Evolutionary conservation across 2,888 invertebrate genomes (phyloP).

Genomic region (Nemotelus pantherinus): DNA sequence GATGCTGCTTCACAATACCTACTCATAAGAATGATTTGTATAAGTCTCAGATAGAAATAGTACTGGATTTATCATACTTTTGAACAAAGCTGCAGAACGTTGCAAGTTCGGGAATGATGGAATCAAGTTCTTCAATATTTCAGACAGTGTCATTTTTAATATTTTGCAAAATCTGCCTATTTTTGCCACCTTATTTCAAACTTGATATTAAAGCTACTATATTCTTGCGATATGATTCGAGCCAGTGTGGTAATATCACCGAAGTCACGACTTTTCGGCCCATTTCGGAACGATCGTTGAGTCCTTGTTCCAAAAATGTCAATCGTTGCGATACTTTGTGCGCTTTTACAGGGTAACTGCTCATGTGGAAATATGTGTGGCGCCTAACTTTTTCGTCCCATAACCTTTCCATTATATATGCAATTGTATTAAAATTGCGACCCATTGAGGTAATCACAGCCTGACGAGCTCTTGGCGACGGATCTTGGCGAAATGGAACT

Average conservation of each 20-base stretch:
- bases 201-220: constrained; percentile 77
- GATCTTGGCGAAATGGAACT: constrained; percentile 79
- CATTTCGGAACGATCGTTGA: constrained; percentile 70
- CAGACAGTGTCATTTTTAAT: constrained; percentile 67
- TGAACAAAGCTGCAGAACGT: constrained; percentile 78
- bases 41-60: neutral
- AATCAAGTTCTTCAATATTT: constrained; percentile 67
- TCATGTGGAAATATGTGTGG: constrained; percentile 65
- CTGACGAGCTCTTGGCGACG: constrained; percentile 76
- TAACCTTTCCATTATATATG: constrained; percentile 75
- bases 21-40: constrained; percentile 6
- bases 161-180: constrained; percentile 70
- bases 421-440: constrained; percentile 75
- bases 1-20: constrained; percentile 59
- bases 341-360: constrained; percentile 62
- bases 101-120: constrained; percentile 73
- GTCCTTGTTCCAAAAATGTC: constrained; percentile 70
- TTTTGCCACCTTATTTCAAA: constrained; percentile 78
- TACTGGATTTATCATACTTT: constrained; percentile 67
- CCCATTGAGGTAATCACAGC: constrained; percentile 80
- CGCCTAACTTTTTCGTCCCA: constrained; percentile 79
- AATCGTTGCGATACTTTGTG: constrained; percentile 74
- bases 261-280: constrained; percentile 66
- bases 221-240: constrained; percentile 76
- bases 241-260: constrained; percentile 77